These are phyloP conservation scores for Sebastes oblongus DNA, from an alignment of 2,797 vertebrate species.

Conservation along the genomic window DNA sequence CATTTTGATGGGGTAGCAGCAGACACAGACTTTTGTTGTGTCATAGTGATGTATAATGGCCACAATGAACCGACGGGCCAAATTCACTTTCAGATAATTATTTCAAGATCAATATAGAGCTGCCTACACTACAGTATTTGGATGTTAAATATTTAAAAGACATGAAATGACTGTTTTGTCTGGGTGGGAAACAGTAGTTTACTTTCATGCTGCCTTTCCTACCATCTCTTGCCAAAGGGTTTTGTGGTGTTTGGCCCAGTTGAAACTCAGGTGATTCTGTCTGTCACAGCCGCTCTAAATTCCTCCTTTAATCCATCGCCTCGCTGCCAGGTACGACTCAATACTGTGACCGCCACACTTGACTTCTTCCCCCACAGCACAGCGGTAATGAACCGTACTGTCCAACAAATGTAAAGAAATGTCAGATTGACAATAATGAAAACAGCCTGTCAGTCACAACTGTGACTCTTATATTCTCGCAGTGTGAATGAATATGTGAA, in stretches of 20 bases:
- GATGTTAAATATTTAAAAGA: neutral
- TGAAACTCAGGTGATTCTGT: conserved; percentile 23
- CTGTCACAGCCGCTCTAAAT: conserved; percentile 35
- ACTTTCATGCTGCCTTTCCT: neutral
- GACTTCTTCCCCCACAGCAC: conserved; percentile 12
- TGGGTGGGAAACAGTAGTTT: neutral
- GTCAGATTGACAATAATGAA: conserved; percentile 17
- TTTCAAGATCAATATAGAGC: neutral
- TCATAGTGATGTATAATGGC: neutral
- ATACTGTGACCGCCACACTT: conserved; percentile 31
- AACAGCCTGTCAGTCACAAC: conserved; percentile 8
- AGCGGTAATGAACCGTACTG: neutral
- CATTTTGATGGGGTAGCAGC: neutral
- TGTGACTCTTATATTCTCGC: neutral
- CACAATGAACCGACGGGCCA: neutral
- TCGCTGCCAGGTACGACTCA: conserved; percentile 7
- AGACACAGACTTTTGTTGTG: neutral
- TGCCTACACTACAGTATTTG: neutral
- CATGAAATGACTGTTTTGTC: neutral
- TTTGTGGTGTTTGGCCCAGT: conserved; percentile 3
- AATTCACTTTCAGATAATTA: neutral
- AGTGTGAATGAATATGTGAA: neutral
- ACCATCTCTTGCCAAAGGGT: neutral
- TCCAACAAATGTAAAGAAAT: conserved; percentile 2
- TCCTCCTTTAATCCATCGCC: conserved; percentile 24